Conservation (phyloP, 2,797 vertebrate species). For the Rhabdophis nuchalis region DNA sequence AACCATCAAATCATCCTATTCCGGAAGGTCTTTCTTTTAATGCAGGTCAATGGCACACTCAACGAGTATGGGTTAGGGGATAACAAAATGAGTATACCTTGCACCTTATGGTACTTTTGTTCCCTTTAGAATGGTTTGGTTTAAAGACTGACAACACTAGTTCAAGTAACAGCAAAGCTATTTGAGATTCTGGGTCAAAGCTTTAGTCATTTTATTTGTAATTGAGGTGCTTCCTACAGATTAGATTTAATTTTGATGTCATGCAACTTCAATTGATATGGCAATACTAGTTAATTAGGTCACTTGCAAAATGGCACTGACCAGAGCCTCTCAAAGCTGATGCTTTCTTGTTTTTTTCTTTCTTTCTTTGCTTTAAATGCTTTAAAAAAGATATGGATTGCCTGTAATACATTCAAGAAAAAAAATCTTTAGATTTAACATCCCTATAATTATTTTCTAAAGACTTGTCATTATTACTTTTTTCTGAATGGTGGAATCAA, state of each 20-base stretch:
- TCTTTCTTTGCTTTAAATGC: background rate
- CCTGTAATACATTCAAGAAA: background rate
- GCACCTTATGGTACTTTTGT: background rate
- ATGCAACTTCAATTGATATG: background rate
- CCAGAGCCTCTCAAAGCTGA: background rate
- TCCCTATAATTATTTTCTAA: background rate
- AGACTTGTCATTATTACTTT: background rate
- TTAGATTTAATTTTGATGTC: background rate
- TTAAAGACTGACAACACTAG: background rate
- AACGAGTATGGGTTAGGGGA: background rate
- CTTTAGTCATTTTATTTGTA: background rate
- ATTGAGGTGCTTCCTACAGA: slow-evolving; percentile 3
- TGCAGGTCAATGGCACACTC: background rate
- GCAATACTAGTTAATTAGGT: background rate
- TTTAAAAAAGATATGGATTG: background rate
- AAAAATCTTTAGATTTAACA: background rate
- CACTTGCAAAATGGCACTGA: background rate
- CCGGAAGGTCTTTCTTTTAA: background rate
- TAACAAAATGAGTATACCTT: background rate
- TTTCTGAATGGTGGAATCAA: background rate
- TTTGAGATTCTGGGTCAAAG: background rate
- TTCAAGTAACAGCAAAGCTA: background rate
- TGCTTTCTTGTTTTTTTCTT: background rate
- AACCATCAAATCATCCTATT: background rate
- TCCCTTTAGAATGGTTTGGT: background rate